Conservation (phyloP, 2,797 vertebrate species). For the Chromis chromis region DNA sequence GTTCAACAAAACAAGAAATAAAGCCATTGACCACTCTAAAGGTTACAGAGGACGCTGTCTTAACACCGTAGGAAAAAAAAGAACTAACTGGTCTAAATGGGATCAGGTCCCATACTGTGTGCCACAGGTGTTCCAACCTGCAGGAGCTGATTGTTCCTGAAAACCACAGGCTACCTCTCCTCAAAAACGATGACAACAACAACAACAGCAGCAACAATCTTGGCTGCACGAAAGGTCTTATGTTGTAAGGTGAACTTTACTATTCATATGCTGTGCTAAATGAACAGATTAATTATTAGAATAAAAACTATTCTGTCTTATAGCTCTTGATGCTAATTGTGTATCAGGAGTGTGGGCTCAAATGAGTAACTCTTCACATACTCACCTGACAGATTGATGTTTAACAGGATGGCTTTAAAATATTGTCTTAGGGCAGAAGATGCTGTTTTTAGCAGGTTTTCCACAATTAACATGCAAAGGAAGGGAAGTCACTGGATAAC, state of each 20-base stretch:
- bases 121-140: slow-evolving; percentile 29
- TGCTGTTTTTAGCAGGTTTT: slow-evolving; percentile 5
- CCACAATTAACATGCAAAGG: slow-evolving; percentile 12
- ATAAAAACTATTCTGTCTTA: neutral
- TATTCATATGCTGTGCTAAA: neutral
- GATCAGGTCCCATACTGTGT: slow-evolving; percentile 27
- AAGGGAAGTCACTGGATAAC: neutral
- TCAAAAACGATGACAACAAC: slow-evolving; percentile 25
- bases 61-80: slow-evolving; percentile 6
- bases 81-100: slow-evolving; percentile 19
- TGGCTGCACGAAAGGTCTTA: neutral
- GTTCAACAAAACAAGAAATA: slow-evolving; percentile 4
- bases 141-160: slow-evolving; percentile 44
- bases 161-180: slow-evolving; percentile 22
- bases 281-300: neutral
- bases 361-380: neutral
- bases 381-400: neutral
- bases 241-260: neutral
- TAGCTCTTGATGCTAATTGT: neutral
- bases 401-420: slow-evolving; percentile 1
- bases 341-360: neutral
- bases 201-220: slow-evolving; percentile 16
- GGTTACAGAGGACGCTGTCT: neutral
- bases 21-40: neutral
- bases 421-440: neutral